phyloP scores from a whole-genome alignment of 2,113 vertebrate genomes.

The Microtus pennsylvanicus region DNA sequence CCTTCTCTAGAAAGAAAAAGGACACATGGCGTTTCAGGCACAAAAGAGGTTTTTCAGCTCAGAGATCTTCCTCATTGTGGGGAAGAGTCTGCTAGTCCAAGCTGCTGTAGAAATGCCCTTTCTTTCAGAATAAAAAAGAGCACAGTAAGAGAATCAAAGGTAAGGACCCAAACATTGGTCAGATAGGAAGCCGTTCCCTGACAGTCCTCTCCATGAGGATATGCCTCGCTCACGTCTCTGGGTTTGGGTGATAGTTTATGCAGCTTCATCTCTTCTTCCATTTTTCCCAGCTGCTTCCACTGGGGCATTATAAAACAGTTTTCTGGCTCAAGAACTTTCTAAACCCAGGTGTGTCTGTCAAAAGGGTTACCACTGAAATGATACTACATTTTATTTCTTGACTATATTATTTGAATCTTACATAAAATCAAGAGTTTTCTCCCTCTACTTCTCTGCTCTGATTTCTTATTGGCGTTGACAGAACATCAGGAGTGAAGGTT shows the following conservation, averaged over 20 bases:
- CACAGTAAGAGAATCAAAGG: slow-evolving; percentile 36
- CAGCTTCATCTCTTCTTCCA: neutral
- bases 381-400: slow-evolving; percentile 29
- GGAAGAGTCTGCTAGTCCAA: slow-evolving; percentile 9
- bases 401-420: slow-evolving; percentile 5
- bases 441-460: neutral
- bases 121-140: slow-evolving; percentile 69
- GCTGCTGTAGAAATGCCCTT: slow-evolving; percentile 59
- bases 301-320: neutral
- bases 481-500: neutral
- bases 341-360: neutral
- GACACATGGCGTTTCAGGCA: slow-evolving; percentile 11
- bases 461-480: slow-evolving; percentile 36
- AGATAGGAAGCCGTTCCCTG: neutral
- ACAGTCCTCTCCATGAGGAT: neutral
- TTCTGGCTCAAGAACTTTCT: neutral
- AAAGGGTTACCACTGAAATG: neutral
- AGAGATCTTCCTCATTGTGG: neutral
- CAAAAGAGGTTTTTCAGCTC: neutral
- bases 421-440: neutral
- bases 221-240: neutral
- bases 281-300: slow-evolving; percentile 7
- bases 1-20: slow-evolving; percentile 2
- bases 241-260: too few species aligned
- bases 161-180: slow-evolving; percentile 56